Evolutionary conservation across 1,140 invertebrate genomes (phyloP).

Genomic region (Heliconius himera): DNA sequence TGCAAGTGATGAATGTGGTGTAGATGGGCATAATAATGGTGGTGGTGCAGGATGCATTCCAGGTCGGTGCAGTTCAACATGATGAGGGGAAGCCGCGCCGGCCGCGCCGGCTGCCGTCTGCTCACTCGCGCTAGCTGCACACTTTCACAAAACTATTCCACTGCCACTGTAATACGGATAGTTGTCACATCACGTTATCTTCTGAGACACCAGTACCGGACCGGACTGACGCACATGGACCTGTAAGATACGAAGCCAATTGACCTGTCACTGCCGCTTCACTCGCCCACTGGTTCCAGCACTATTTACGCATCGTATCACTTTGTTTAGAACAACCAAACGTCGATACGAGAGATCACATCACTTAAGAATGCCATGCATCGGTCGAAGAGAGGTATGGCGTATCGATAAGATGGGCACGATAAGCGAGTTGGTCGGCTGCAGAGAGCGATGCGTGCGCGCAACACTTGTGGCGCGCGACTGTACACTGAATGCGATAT

Average conservation of each 20-base stretch:
- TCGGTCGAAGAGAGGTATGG: slow-evolving; percentile 47
- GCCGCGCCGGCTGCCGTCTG: slow-evolving; percentile 62
- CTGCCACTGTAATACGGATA: slow-evolving; percentile 69
- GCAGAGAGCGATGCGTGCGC: slow-evolving; percentile 67
- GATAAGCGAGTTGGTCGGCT: slow-evolving; percentile 54
- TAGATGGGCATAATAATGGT: slow-evolving; percentile 87
- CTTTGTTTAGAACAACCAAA: slow-evolving; percentile 43
- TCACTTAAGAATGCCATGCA: slow-evolving; percentile 48
- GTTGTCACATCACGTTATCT: slow-evolving; percentile 80
- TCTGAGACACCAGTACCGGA: slow-evolving; percentile 58
- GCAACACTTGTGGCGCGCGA: slow-evolving; percentile 73
- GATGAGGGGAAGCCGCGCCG: slow-evolving; percentile 59
- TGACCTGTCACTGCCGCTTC: slow-evolving; percentile 62
- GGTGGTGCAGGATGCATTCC: slow-evolving; percentile 89
- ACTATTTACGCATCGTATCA: slow-evolving; percentile 57
- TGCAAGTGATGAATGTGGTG: slow-evolving; percentile 85
- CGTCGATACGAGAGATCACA: slow-evolving; percentile 34
- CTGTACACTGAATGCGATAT: slow-evolving; percentile 68
- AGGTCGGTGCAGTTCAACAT: slow-evolving; percentile 90
- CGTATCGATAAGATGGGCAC: slow-evolving; percentile 59
- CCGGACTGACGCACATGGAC: slow-evolving; percentile 54
- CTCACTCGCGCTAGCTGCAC: slow-evolving; percentile 70
- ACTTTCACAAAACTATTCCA: slow-evolving; percentile 80
- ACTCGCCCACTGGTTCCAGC: slow-evolving; percentile 37
- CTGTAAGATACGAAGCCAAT: slow-evolving; percentile 60